A percentile compares a stretch with the other conserved stretches of the same genome.
These are phyloP conservation scores for Antrozous pallidus DNA, from an alignment of 2,797 vertebrate genomes.

Conservation along the genomic window DNA sequence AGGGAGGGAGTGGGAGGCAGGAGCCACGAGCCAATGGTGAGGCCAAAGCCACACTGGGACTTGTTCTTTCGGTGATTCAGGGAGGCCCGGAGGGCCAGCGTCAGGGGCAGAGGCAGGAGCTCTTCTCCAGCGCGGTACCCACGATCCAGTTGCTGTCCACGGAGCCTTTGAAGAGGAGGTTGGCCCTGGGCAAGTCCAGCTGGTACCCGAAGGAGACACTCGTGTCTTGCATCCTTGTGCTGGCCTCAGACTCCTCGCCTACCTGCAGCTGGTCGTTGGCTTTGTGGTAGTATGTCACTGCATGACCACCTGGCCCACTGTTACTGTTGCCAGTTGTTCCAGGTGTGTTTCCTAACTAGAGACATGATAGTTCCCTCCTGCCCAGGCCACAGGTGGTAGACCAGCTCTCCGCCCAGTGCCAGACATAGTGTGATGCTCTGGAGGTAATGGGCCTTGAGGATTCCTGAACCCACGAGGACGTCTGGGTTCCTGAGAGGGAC, in stretches of 20 bases:
- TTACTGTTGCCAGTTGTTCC: constrained; percentile 90
- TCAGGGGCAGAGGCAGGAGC: constrained; percentile 89
- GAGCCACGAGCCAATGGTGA: constrained; percentile 86
- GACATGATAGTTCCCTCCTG: constrained; percentile 91
- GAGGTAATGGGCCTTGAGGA: constrained; percentile 90
- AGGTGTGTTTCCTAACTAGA: constrained; percentile 89
- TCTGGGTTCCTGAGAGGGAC: constrained; percentile 92
- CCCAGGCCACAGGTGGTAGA: constrained; percentile 90
- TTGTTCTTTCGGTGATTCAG: constrained; percentile 95
- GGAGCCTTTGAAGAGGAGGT: constrained; percentile 93
- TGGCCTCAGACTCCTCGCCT: constrained; percentile 93
- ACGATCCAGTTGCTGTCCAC: constrained; percentile 95
- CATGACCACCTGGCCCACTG: constrained; percentile 89
- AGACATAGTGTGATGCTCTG: constrained; percentile 90
- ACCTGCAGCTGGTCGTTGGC: constrained; percentile 94
- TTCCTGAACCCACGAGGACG: constrained; percentile 89
- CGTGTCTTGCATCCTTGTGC: constrained; percentile 91
- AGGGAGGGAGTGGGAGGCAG: background rate
- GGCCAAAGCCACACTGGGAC: constrained; percentile 94
- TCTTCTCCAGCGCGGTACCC: constrained; percentile 93
- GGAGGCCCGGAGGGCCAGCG: constrained; percentile 91
- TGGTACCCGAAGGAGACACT: constrained; percentile 91
- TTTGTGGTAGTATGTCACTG: constrained; percentile 95
- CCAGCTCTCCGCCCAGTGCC: constrained; percentile 91
- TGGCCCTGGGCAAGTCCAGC: constrained; percentile 92